A percentile compares a stretch with the other conserved stretches of the same genome.
Conservation (phyloP, 1,140 invertebrate species). For the Arion vulgaris region DNA sequence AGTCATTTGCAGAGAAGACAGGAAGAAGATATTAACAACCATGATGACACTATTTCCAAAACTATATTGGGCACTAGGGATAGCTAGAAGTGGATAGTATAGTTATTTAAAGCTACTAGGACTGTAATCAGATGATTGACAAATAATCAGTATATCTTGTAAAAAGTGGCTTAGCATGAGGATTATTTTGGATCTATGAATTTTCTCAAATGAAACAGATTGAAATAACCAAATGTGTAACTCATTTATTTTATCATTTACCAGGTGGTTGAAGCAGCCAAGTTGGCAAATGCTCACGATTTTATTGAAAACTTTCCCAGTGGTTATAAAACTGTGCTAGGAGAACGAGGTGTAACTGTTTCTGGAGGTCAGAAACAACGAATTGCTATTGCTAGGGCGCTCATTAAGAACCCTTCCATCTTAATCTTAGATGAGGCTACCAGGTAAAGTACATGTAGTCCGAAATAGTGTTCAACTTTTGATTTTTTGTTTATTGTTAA, state of each 20-base stretch:
- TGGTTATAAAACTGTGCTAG: constrained; percentile 89
- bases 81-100: too few relatives aligned
- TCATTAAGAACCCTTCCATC: constrained; percentile 89
- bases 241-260: constrained; percentile 25
- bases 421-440: constrained; percentile 93
- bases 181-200: too few relatives aligned
- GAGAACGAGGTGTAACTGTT: constrained; percentile 89
- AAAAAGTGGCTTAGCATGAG: too few relatives aligned
- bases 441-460: constrained; percentile 76
- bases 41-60: too few relatives aligned
- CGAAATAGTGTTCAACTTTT: neutral
- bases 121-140: too few relatives aligned
- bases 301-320: constrained; percentile 89
- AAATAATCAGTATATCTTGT: too few relatives aligned
- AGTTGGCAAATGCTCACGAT: constrained; percentile 89
- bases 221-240: neutral
- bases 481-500: neutral
- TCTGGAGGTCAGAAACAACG: constrained; percentile 93
- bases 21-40: too few relatives aligned
- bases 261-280: constrained; percentile 83
- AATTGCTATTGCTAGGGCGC: constrained; percentile 90
- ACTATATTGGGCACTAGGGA: too few relatives aligned
- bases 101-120: too few relatives aligned
- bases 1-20: too few relatives aligned
- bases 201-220: too few relatives aligned